phyloP scores from a whole-genome alignment of 2,113 vertebrate species.

The Cathartes aura region DNA sequence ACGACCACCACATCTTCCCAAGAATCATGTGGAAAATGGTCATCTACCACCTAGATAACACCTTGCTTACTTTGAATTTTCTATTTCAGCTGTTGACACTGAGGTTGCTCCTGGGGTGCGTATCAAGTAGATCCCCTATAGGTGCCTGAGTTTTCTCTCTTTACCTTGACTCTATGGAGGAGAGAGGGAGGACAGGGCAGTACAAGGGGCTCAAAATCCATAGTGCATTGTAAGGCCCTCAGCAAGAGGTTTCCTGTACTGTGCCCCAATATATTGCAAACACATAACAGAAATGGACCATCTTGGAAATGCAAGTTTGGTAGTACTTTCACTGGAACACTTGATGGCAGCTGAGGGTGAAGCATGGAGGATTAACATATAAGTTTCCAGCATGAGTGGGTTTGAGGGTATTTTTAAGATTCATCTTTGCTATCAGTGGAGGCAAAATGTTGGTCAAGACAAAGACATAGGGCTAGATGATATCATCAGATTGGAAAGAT shows the following conservation, averaged over 20 bases:
- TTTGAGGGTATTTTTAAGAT: not conserved
- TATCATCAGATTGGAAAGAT: not conserved
- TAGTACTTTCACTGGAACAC: not conserved
- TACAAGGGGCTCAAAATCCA: not conserved
- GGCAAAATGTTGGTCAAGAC: not conserved
- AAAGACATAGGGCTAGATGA: not conserved
- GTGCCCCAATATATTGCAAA: not conserved
- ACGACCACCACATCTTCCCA: not conserved
- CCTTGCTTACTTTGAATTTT: not conserved
- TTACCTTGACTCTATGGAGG: not conserved
- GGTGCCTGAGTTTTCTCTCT: not conserved
- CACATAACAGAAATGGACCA: not conserved
- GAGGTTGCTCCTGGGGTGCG: not conserved
- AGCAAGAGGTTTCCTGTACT: not conserved
- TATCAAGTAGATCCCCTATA: not conserved
- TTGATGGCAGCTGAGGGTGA: not conserved
- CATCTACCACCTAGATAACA: not conserved
- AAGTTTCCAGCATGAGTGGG: not conserved
- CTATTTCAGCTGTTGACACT: not conserved
- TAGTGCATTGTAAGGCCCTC: not conserved
- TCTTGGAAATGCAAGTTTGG: not conserved
- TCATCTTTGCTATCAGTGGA: not conserved
- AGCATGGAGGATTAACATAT: not conserved
- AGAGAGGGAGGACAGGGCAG: not conserved
- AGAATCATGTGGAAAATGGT: not conserved